phyloP scores from a whole-genome alignment of 2,113 vertebrate species.

The Corythornis cristatus region DNA sequence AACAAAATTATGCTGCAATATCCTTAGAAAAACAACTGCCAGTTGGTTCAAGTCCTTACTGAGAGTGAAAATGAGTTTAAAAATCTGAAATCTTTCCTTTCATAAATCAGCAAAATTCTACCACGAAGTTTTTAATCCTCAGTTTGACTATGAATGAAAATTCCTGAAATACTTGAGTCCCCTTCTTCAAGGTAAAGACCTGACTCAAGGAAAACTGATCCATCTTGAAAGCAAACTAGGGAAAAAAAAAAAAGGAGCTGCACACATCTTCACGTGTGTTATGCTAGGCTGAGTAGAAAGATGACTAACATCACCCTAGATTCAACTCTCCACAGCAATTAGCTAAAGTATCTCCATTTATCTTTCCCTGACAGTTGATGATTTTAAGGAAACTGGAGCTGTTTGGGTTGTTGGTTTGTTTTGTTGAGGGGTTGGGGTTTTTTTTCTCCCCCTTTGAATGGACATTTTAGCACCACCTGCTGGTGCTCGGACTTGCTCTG shows the following conservation, averaged over 20 bases:
- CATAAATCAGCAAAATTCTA: constrained; percentile 15
- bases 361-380: constrained; percentile 84
- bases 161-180: constrained; percentile 58
- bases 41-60: background rate
- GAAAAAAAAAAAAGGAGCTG: background rate
- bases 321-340: constrained; percentile 85
- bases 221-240: constrained; percentile 52
- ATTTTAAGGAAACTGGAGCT: constrained; percentile 84
- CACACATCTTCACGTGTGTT: constrained; percentile 30
- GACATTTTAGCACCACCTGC: constrained; percentile 92
- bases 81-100: constrained; percentile 19
- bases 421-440: background rate
- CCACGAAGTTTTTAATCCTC: background rate
- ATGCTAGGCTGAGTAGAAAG: constrained; percentile 60
- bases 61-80: constrained; percentile 1
- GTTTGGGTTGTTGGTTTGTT: constrained; percentile 15
- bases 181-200: constrained; percentile 43
- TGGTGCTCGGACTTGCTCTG: constrained; percentile 77
- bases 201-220: constrained; percentile 62
- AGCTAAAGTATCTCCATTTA: constrained; percentile 85
- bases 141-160: constrained; percentile 43
- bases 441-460: constrained; percentile 64
- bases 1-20: background rate
- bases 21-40: background rate
- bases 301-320: constrained; percentile 75